These are phyloP conservation scores for Hirudinaria manillensis DNA, from an alignment of 2,888 invertebrate genomes.

Conservation along the genomic window DNA sequence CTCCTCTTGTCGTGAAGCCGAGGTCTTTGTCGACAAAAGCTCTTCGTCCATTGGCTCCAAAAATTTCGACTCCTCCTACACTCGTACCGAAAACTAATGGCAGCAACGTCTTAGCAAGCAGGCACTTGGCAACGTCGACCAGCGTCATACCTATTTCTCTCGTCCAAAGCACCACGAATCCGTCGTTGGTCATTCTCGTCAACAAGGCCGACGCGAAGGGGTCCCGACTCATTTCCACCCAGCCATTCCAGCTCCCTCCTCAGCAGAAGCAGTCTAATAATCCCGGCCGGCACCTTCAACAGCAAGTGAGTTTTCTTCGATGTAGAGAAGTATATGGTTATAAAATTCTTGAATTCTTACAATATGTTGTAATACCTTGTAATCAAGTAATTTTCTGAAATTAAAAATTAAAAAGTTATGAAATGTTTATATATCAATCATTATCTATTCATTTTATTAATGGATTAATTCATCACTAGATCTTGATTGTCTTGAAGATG, in stretches of 20 bases:
- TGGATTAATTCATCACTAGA: too few relatives aligned
- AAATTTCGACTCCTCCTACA: background rate
- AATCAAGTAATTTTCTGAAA: too few relatives aligned
- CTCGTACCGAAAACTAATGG: background rate
- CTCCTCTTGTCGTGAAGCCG: background rate
- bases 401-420: too few relatives aligned
- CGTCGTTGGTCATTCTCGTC: slow-evolving; percentile 4
- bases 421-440: too few relatives aligned
- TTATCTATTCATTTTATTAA: too few relatives aligned
- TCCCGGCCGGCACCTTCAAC: background rate
- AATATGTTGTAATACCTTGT: too few relatives aligned
- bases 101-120: too few relatives aligned
- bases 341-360: too few relatives aligned
- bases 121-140: background rate
- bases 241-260: background rate
- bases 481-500: too few relatives aligned
- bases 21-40: background rate
- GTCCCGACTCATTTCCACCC: background rate
- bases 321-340: too few relatives aligned
- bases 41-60: background rate
- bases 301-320: background rate
- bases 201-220: background rate
- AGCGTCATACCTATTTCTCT: slow-evolving; percentile 13
- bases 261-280: background rate
- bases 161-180: background rate